Conservation (phyloP, 2,888 invertebrate species). For the Habrosyne pyritoides region DNA sequence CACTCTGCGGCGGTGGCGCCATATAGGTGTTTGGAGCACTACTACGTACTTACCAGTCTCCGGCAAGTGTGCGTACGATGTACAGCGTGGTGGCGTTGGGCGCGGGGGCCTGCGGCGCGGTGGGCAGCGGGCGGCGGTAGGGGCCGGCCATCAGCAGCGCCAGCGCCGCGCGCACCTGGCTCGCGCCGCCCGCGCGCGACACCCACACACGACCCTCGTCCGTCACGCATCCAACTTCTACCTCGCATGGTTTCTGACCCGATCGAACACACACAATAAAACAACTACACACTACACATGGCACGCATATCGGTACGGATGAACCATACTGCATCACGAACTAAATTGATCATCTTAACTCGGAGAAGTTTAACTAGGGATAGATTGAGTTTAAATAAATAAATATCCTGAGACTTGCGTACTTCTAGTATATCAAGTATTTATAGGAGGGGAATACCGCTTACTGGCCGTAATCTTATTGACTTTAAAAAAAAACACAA, state of each 20-base stretch:
- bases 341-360: no score
- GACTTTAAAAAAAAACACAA: no score
- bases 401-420: no score
- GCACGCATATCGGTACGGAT: no score
- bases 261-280: background rate
- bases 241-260: conserved; percentile 66
- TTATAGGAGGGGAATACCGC: no score
- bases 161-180: conserved; percentile 62
- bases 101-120: conserved; percentile 70
- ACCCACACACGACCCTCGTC: conserved; percentile 78
- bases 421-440: no score
- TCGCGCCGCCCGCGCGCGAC: conserved; percentile 71
- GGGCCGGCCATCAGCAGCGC: conserved; percentile 69
- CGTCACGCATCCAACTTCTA: conserved; percentile 77
- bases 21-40: no score
- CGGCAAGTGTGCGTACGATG: conserved; percentile 77
- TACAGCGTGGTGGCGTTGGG: conserved; percentile 61
- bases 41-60: conserved; percentile 65
- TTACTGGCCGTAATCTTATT: no score
- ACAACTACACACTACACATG: background rate
- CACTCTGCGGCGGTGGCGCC: no score
- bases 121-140: conserved; percentile 74
- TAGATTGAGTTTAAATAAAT: no score
- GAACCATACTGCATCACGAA: no score
- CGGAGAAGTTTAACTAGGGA: no score